These are phyloP conservation scores for Cochlearius cochlearius DNA, from an alignment of 2,113 vertebrate genomes.

Conservation along the genomic window DNA sequence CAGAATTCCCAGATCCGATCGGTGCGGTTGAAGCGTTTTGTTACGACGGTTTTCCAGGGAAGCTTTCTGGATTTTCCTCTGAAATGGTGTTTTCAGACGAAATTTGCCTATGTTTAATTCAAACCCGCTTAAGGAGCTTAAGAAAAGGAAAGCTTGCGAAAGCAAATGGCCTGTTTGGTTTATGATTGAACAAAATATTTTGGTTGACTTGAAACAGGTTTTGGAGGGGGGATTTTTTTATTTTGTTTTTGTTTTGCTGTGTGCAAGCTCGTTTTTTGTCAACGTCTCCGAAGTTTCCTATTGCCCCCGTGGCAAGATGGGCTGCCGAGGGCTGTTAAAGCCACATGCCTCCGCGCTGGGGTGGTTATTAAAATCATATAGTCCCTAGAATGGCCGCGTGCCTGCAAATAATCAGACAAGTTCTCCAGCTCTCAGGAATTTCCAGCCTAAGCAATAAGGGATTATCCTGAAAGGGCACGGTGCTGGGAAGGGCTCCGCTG, in stretches of 20 bases:
- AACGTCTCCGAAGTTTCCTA: not conserved
- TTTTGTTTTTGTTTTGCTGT: not conserved
- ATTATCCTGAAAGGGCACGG: not conserved
- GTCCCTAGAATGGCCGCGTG: not conserved
- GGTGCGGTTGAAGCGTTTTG: not conserved
- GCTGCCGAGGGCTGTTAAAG: not conserved
- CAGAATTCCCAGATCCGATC: not conserved
- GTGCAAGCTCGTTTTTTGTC: not conserved
- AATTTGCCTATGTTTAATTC: slow-evolving; percentile 2
- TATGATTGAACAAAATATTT: not conserved
- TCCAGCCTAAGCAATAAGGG: not conserved
- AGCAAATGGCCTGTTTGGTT: not conserved
- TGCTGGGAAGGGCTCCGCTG: not conserved
- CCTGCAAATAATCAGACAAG: not conserved
- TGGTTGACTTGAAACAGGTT: not conserved
- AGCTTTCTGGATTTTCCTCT: not conserved
- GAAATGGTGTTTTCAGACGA: not conserved
- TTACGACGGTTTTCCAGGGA: not conserved
- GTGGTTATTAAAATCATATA: not conserved
- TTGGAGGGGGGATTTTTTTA: not conserved
- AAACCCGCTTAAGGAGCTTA: slow-evolving; percentile 7
- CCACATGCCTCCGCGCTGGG: not conserved
- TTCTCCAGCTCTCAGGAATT: not conserved
- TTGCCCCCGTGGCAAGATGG: not conserved
- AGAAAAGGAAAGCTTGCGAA: not conserved